Conservation (phyloP, 2,113 vertebrate genomes). For the Leptobrachium leishanense region DNA sequence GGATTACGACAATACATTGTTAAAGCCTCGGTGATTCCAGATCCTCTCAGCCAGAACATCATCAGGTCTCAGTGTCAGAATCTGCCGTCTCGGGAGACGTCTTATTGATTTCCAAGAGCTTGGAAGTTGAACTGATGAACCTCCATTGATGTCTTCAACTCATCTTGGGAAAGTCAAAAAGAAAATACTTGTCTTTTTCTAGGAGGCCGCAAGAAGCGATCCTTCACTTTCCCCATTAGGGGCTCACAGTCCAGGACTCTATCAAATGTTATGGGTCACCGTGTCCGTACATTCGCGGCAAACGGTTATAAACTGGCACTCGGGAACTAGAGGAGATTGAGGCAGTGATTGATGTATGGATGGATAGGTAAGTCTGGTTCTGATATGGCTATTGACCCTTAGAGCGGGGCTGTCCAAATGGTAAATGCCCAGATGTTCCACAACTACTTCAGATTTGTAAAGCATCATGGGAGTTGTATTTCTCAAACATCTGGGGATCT, state of each 20-base stretch:
- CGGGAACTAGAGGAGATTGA: too few relatives aligned
- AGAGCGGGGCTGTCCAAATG: too few relatives aligned
- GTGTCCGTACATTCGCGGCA: too few relatives aligned
- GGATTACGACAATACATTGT: not conserved
- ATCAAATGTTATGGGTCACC: not conserved
- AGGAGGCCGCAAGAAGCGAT: not conserved
- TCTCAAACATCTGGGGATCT: too few relatives aligned
- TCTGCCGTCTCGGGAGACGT: not conserved
- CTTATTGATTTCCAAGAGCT: slow-evolving; percentile 16
- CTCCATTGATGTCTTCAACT: slow-evolving; percentile 18
- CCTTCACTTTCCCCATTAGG: not conserved
- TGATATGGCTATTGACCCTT: too few relatives aligned
- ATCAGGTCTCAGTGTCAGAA: slow-evolving; percentile 13
- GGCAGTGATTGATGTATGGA: too few relatives aligned
- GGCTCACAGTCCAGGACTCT: not conserved
- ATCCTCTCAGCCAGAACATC: slow-evolving; percentile 2
- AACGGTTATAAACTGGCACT: too few relatives aligned
- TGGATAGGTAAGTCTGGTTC: too few relatives aligned
- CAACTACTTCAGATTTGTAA: too few relatives aligned
- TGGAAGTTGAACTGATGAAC: slow-evolving; percentile 28
- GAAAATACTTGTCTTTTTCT: not conserved
- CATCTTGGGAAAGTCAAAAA: slow-evolving; percentile 8
- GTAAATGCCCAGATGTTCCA: too few relatives aligned
- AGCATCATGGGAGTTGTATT: too few relatives aligned
- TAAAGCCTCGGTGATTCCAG: not conserved